A percentile compares a stretch with the other conserved stretches of the same genome.
These are phyloP conservation scores for Pachycephus smyrnensis DNA, from an alignment of 2,888 invertebrate genomes.

Conservation along the genomic window DNA sequence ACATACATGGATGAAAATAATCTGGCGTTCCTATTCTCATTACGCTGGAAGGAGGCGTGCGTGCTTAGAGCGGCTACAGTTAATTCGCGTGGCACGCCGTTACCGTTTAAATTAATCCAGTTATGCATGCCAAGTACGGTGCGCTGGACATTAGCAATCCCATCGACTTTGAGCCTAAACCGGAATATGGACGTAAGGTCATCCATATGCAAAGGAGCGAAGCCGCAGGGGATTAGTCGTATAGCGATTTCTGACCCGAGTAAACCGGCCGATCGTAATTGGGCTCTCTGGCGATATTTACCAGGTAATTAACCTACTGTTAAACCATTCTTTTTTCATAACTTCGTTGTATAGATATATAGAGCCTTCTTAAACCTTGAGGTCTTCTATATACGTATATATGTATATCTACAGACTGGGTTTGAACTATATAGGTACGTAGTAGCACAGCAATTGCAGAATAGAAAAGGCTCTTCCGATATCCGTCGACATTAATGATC, in stretches of 20 bases:
- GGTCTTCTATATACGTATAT: neutral
- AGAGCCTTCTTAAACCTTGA: neutral
- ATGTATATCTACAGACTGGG: neutral
- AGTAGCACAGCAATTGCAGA: neutral
- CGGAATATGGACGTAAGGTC: conserved; percentile 51
- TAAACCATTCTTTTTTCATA: neutral
- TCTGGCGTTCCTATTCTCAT: neutral
- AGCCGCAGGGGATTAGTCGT: conserved; percentile 47
- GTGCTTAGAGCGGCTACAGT: neutral
- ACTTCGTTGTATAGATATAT: neutral
- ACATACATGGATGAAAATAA: neutral
- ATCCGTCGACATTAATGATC: conserved; percentile 46
- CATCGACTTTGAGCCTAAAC: conserved; percentile 40
- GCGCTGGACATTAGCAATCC: conserved; percentile 43
- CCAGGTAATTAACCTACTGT: neutral
- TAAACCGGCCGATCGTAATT: neutral
- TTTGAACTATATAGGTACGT: neutral
- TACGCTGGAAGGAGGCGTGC: neutral
- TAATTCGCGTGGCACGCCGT: conserved; percentile 6
- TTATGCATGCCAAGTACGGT: conserved; percentile 51
- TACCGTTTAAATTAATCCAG: conserved; percentile 59
- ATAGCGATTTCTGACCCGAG: conserved; percentile 8
- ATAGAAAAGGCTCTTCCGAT: neutral
- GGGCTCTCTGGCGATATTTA: neutral
- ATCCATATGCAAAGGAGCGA: conserved; percentile 53